Evolutionary conservation across 2,113 vertebrate species (phyloP), one percentile per base, ranked within the genome.

Genomic region (Macrotis lagotis): DNA sequence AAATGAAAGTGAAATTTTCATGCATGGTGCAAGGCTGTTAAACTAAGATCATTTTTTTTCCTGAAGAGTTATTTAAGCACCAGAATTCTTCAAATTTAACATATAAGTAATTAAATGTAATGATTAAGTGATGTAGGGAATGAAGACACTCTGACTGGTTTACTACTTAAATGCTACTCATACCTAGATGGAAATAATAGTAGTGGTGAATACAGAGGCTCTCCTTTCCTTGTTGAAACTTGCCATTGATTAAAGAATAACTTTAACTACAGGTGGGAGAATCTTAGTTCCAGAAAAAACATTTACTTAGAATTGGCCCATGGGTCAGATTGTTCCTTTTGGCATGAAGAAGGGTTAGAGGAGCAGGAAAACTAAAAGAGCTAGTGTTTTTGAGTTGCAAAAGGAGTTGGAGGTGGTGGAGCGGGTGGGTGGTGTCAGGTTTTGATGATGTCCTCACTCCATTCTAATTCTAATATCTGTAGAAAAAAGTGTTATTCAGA

Each of bases 391-490:
- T 74, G 16, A 74, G 14, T 5, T n/a, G 1, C n/a, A 74, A n/a
- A n/a, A 74, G 0, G n/a, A n/a, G n/a, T n/a, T n/a, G n/a, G n/a
- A n/a, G n/a, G n/a, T n/a, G n/a, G n/a, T n/a, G n/a, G n/a, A n/a
- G n/a, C n/a, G n/a, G n/a, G n/a, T n/a, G n/a, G 25, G 5, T 24
- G 24, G 24, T 6, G 5, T 1, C 5, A 22, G 4, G 5, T n/a
- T 44, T 74, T 19, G 66, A 74, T 74, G 37, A n/a, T 74, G 37
- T 74, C 4, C 37, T 8, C 12, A 19, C 16, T n/a, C 16, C 16
- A n/a, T 74, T 44, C 66, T n/a, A 74, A 5, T 6, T 74, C 3
- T 44, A 74, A 74, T 2, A 74, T n/a, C 8, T 37, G 19, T 74
- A 37, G 37, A n/a, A 74, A 44, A 22, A 12, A 55, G 1, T n/a